Evolutionary conservation across 2,888 invertebrate species (phyloP).

Genomic region (Lypha dubia): DNA sequence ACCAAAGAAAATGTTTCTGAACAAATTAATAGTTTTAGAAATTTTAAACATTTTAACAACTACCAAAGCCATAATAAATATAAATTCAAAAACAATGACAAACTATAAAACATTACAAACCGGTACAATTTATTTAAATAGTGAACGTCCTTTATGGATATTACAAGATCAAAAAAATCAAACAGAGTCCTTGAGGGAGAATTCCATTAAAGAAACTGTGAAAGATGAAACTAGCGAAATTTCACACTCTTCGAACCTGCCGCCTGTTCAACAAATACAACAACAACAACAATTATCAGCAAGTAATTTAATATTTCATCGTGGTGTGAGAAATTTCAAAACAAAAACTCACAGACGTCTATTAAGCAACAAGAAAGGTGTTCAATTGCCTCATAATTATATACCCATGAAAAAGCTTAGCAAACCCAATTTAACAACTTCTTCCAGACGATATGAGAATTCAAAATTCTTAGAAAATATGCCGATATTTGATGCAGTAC

Average conservation of each 20-base stretch:
- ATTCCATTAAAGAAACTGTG: neutral
- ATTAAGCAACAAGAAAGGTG: conserved; percentile 10
- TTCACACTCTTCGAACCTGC: conserved; percentile 10
- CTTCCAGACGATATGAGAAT: conserved; percentile 54
- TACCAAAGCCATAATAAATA: conserved; percentile 4
- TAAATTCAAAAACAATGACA: neutral
- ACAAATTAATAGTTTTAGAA: conserved; percentile 32
- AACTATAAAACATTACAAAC: conserved; percentile 55
- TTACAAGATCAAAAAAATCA: conserved; percentile 77
- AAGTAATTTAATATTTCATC: neutral
- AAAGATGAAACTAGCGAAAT: conserved; percentile 6
- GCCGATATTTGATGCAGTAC: conserved; percentile 77
- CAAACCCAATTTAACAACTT: neutral
- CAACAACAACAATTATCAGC: neutral
- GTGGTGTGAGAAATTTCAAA: neutral
- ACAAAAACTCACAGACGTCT: conserved; percentile 33
- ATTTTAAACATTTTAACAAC: conserved; percentile 28
- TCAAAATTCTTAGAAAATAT: conserved; percentile 66
- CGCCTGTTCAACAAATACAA: neutral
- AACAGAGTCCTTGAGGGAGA: conserved; percentile 64
- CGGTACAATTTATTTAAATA: conserved; percentile 74
- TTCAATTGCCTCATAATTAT: conserved; percentile 77
- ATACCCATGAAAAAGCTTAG: conserved; percentile 36
- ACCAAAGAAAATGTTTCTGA: conserved; percentile 38
- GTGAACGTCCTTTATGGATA: conserved; percentile 79